Percentiles rank a stretch among this genome's conserved stretches.
Conservation (phyloP, 2,797 vertebrate species). For the Tinamus major region DNA sequence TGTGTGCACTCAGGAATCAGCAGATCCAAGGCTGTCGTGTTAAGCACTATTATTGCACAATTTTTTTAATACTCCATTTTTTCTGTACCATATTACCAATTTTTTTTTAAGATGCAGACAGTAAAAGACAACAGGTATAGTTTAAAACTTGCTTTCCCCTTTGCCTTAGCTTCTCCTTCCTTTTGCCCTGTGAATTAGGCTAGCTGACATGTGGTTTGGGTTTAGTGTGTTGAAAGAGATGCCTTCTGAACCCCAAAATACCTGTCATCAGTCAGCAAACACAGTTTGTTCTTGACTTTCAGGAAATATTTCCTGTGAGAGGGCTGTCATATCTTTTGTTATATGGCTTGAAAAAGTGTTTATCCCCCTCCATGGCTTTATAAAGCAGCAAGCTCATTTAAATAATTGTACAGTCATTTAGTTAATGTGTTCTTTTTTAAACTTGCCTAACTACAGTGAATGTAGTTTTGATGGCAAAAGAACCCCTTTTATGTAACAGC, state of each 20-base stretch:
- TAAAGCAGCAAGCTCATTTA: conserved; percentile 78
- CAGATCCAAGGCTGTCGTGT: background rate
- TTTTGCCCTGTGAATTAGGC: conserved; percentile 7
- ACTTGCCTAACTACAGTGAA: conserved; percentile 77
- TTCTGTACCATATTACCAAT: background rate
- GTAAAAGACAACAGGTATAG: background rate
- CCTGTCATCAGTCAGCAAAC: conserved; percentile 64
- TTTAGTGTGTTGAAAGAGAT: conserved; percentile 47
- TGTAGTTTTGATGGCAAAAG: conserved; percentile 83
- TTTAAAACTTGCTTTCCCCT: background rate
- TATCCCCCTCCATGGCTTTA: conserved; percentile 74
- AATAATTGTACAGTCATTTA: conserved; percentile 85
- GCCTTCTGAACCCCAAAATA: conserved; percentile 44
- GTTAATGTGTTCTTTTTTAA: conserved; percentile 82
- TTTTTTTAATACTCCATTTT: background rate
- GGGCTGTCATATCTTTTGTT: conserved; percentile 71
- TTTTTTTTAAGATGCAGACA: background rate
- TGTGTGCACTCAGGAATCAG: background rate
- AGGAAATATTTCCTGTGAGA: conserved; percentile 43
- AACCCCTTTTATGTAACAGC: conserved; percentile 81
- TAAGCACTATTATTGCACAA: background rate
- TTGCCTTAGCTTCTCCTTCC: background rate
- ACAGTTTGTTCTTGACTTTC: conserved; percentile 21
- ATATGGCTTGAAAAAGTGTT: conserved; percentile 60
- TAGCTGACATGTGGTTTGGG: conserved; percentile 14